phyloP scores from a whole-genome alignment of 2,888 invertebrate genomes.

The Tyria jacobaeae region DNA sequence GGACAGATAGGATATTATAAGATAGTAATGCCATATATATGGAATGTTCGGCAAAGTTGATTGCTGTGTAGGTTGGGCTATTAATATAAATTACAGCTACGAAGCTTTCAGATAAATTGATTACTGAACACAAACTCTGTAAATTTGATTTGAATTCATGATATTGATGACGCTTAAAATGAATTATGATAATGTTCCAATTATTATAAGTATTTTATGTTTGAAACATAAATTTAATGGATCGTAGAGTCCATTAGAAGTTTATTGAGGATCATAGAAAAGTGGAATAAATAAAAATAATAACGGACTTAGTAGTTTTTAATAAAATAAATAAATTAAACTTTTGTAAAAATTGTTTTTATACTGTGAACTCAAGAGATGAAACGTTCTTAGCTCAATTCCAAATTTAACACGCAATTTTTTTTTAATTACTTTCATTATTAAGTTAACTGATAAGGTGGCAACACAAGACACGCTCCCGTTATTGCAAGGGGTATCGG shows the following conservation, averaged over 20 bases:
- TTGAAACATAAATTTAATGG: not conserved
- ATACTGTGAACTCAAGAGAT: too few species aligned
- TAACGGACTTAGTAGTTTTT: not conserved
- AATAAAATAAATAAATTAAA: too few species aligned
- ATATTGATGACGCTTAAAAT: not conserved
- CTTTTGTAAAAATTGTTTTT: too few species aligned
- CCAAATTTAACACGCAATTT: too few species aligned
- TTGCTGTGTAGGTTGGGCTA: slow-evolving; percentile 35
- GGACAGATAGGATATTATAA: slow-evolving; percentile 73
- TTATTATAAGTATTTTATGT: not conserved
- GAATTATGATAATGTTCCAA: slow-evolving; percentile 1
- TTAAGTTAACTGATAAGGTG: too few species aligned
- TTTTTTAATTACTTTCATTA: too few species aligned
- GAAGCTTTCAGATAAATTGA: slow-evolving; percentile 15
- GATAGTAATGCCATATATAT: slow-evolving; percentile 60
- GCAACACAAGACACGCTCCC: too few species aligned
- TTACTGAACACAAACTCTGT: slow-evolving; percentile 4
- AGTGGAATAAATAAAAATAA: not conserved
- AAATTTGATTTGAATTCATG: not conserved
- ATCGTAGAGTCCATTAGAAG: not conserved
- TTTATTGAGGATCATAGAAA: not conserved
- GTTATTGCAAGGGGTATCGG: too few species aligned
- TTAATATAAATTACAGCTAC: slow-evolving; percentile 22
- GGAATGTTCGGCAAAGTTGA: slow-evolving; percentile 45
- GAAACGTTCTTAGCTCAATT: too few species aligned